phyloP scores from a whole-genome alignment of 2,888 invertebrate species.

The Willowsia nigromaculata region DNA sequence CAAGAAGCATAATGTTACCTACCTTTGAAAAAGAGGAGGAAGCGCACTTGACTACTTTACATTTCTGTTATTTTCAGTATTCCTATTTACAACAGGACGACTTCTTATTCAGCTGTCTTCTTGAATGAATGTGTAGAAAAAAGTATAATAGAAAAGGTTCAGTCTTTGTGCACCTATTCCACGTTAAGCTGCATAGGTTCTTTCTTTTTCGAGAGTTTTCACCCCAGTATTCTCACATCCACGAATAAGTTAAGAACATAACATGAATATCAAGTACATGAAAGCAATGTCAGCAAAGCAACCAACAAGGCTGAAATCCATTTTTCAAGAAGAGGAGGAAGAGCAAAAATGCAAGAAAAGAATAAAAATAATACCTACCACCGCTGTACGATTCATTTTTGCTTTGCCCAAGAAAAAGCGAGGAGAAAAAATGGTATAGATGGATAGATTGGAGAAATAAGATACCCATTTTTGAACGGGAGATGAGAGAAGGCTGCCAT shows the following conservation, averaged over 20 bases:
- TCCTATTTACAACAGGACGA: conserved; percentile 36
- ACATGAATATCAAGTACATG: neutral
- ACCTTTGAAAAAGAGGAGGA: conserved; percentile 8
- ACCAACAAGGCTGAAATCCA: neutral
- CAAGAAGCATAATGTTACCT: neutral
- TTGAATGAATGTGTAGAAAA: conserved; percentile 42
- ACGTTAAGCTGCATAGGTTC: neutral
- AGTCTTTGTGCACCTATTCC: neutral
- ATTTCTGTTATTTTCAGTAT: conserved; percentile 10
- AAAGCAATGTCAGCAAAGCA: conserved; percentile 4
- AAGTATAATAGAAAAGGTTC: neutral
- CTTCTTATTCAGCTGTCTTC: conserved; percentile 41
- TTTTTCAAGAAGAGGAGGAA: conserved; percentile 4
- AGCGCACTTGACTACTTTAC: conserved; percentile 19
- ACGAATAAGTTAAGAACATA: neutral
- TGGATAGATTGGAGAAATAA: neutral
- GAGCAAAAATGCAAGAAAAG: conserved; percentile 13
- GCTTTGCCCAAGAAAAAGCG: conserved; percentile 17
- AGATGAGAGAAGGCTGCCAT: neutral
- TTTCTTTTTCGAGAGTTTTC: conserved; percentile 22
- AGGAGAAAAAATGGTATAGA: neutral
- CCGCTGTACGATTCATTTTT: neutral
- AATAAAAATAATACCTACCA: conserved; percentile 34
- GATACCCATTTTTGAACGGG: neutral
- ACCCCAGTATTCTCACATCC: neutral